Evolutionary conservation across 2,888 invertebrate genomes (phyloP), one percentile per base, ranked within the genome.

Genomic region (Drosophila putrida): DNA sequence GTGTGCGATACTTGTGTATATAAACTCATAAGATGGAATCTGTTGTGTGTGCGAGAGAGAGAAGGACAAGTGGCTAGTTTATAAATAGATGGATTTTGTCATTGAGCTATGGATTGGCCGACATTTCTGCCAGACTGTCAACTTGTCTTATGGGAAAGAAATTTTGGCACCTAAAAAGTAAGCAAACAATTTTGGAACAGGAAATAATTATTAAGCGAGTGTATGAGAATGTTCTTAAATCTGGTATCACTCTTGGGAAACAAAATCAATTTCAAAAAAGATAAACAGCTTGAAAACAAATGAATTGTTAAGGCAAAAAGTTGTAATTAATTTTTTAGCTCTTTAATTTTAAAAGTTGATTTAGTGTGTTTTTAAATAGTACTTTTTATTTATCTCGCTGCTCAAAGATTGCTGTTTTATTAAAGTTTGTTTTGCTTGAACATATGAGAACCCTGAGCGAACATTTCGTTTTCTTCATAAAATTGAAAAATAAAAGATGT

Each of bases 41-140:
- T 13, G 43, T 33, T 25, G 61, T 44, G 25, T 35, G 33, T 20
- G n/a, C n/a, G 35, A 39, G 71, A n/a, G 55, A 13, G 28, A 55
- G 10, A 33, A 47, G 58, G 36, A 60, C 79, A 63, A 76, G 80
- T 67, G 63, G 63, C 44, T 60, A 36, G 49, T 70, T 74, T 88
- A 88, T 74, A 84, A 88, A 82, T 85, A 88, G 69, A 43, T 39
- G 44, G 47, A 63, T 82, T 78, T 79, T 70, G 79, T 85, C 73
- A 71, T 70, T 41, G 58, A 54, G 78, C 66, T 44, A 53, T 20
- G 38, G 25, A 63, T 59, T 79, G 77, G 66, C 68, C 71, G 55
- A 79, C 35, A 74, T 75, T 70, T 66, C 4, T 50, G 66, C 60
- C 10, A 62, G 41, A 54, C n/a, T 61, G 60, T 70, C 61, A 49